Conservation (phyloP, 2,113 vertebrate genomes). For the Vulpes lagopus region DNA sequence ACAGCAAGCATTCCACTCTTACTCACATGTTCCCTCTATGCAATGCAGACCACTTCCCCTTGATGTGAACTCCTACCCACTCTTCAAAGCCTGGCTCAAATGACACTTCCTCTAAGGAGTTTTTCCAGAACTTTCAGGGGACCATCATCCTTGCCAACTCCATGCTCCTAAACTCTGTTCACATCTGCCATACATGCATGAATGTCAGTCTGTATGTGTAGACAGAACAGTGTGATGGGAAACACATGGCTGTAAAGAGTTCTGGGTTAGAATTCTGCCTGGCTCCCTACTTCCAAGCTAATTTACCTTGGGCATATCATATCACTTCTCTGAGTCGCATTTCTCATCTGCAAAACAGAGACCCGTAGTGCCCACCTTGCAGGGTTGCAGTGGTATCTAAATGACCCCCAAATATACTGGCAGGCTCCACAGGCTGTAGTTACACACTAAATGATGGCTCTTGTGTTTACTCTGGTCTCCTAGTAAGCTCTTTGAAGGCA, state of each 20-base stretch:
- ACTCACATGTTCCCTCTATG: neutral
- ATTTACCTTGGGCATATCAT: neutral
- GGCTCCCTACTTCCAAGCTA: neutral
- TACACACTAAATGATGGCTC: neutral
- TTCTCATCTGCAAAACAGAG: neutral
- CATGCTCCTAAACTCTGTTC: neutral
- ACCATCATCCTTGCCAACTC: neutral
- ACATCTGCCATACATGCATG: neutral
- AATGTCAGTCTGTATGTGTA: fast-evolving
- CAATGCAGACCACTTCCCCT: neutral
- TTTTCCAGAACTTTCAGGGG: neutral
- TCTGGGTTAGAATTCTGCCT: neutral
- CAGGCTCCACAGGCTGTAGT: neutral
- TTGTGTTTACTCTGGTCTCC: neutral
- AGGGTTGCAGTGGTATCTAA: neutral
- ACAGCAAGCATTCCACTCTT: neutral
- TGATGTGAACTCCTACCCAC: neutral
- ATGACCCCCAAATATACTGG: neutral
- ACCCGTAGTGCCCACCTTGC: neutral
- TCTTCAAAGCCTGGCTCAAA: neutral
- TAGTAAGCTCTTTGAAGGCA: neutral
- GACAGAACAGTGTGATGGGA: neutral
- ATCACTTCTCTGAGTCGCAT: neutral
- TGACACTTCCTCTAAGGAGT: neutral
- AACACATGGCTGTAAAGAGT: neutral